Evolutionary conservation across 1,140 invertebrate species (phyloP), one percentile per base, ranked within the genome.

Genomic region (Pogonus chalceus): DNA sequence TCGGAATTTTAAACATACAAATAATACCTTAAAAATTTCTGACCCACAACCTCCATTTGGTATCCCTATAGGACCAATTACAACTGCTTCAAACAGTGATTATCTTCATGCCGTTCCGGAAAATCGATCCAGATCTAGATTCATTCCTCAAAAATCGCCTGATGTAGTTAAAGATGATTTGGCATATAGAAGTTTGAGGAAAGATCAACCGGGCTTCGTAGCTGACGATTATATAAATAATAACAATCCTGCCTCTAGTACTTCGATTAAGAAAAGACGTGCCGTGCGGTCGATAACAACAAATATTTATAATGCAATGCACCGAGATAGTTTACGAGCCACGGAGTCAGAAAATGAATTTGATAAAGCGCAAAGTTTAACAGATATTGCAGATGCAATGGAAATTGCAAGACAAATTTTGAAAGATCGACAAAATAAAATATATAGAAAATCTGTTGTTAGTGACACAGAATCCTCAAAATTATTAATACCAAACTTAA

Each of bases 11-110:
- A 82, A 82, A 62, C 79, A 86, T 63, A 82, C 84, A 1, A 90
- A 88, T 60, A 82, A 80, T 64, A 79, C 78, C 14, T 70, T 83
- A 21, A 85, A 82, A 64, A 77, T 87, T 1, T 60, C 78, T 0
- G 88, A 92, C 53, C 87, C 85, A 4, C 90, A 92, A 64, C 90
- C 88, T 21, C 88, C 87, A 0, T 93, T 94, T 68, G 90, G 90
- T 14, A 92, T 94, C 62, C 90, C 90, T 0, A 62, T 92, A 9
- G 86, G 86, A 2, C 89, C 88, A 7, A 79, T 90, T 2, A 77
- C 86, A 0, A 76, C 82, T 4, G 81, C 84, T 16, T 78, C 88
- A 0, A 80, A 84, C 48, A 87, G 80, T 56, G 88, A 93, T 66
- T 94, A 94, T 63, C 72, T 93, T 35, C 88, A 92, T 61, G 82